A percentile compares a stretch with the other conserved stretches of the same genome.
Conservation (phyloP, 2,888 invertebrate species). For the Aleiodes leptofemur region DNA sequence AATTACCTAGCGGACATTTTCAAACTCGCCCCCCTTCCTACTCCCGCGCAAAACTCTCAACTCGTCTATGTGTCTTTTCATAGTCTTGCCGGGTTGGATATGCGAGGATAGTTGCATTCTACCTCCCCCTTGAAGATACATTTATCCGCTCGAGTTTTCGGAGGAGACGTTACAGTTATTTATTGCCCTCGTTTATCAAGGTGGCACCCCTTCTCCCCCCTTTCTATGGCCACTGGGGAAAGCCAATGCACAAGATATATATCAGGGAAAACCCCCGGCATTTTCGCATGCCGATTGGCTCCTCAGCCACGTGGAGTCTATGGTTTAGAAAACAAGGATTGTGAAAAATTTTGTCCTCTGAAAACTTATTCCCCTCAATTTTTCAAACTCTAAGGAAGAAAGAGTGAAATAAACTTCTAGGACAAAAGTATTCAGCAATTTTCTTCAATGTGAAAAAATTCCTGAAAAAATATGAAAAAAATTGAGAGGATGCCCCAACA, state of each 20-base stretch:
- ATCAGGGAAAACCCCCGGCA: not conserved
- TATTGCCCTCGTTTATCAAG: conserved; percentile 74
- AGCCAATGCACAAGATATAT: conserved; percentile 78
- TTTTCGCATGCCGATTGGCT: too few species aligned
- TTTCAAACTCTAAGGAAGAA: not conserved
- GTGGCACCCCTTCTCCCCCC: conserved; percentile 69
- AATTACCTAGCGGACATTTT: conserved; percentile 61
- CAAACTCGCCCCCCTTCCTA: conserved; percentile 11
- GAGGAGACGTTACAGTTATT: conserved; percentile 74
- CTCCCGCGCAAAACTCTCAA: conserved; percentile 21
- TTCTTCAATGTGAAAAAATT: too few species aligned
- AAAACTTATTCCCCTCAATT: not conserved
- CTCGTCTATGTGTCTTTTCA: conserved; percentile 24
- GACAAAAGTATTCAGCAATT: too few species aligned
- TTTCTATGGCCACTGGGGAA: conserved; percentile 66
- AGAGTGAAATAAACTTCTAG: too few species aligned
- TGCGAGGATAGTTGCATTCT: conserved; percentile 15
- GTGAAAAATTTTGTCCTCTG: too few species aligned
- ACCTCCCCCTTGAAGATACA: conserved; percentile 31
- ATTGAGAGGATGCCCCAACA: too few species aligned
- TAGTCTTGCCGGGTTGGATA: conserved; percentile 11
- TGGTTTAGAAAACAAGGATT: too few species aligned
- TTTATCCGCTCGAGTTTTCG: conserved; percentile 70
- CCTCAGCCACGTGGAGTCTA: too few species aligned
- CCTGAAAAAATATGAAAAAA: too few species aligned